Evolutionary conservation across 2,888 invertebrate species (phyloP), one percentile per base, ranked within the genome.

Genomic region (Acronicta aceris): DNA sequence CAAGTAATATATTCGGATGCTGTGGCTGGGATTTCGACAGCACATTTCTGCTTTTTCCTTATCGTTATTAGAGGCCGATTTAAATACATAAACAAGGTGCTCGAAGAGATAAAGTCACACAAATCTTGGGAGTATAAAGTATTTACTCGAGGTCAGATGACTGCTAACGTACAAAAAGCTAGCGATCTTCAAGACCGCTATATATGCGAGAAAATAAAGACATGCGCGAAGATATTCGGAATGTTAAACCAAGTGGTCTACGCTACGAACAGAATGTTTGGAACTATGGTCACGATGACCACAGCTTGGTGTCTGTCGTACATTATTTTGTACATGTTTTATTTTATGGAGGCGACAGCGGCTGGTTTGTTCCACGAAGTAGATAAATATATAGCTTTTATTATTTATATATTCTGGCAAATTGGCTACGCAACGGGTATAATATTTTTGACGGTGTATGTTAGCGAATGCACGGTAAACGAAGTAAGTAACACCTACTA

Each of bases 301-400:
- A 76, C 88, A 71, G 42, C 83, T 0, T 42, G 84, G 10, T 83
- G 78, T 43, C 65, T 88, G 0, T 65, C 81, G 12, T 78, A 80
- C 13, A 81, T 89, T 9, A 79, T 89, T 27, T 60, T 92, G 43
- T 87, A 91, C 57, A 76, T 88, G 62, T 92, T 90, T 68, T 92
- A 92, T 66, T 88, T 92, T 40, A 90, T 92, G 91, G 92, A 92
- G 65, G 92, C 90, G 5, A 91, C 90, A 0, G 89, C 90, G 0
- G 81, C 85, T 0, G 88, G 91, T 0, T 73, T 91, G 51, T 90
- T 89, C 36, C 84, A 86, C 9, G 87, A 92, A 49, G 46, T 82
- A 10, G 69, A 75, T 5, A 83, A 76, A 70, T 92, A 89, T 53
- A 56, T 84, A 0, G 72, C 84, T 33, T 90, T 91, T 47, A 53